phyloP scores from a whole-genome alignment of 2,797 vertebrate species.

The Leptatherina wallacei region DNA sequence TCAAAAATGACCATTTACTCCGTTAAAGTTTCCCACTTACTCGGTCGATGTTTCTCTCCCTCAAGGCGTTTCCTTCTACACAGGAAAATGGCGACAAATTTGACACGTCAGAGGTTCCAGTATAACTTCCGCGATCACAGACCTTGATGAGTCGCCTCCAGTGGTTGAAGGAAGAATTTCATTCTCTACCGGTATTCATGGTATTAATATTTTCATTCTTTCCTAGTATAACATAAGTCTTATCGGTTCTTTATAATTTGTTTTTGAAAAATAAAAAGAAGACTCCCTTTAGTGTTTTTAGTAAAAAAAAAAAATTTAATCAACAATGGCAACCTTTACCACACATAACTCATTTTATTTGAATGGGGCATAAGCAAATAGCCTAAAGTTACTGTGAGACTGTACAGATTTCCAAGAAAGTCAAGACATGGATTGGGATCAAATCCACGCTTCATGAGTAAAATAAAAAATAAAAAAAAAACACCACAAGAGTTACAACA shows the following conservation, averaged over 20 bases:
- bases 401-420: neutral
- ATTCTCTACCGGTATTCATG: neutral
- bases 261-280: neutral
- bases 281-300: too few relatives aligned
- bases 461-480: too few relatives aligned
- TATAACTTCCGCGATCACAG: slow-evolving; percentile 54
- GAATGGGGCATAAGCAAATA: too few relatives aligned
- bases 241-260: neutral
- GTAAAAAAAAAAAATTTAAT: neutral
- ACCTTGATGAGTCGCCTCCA: slow-evolving; percentile 31
- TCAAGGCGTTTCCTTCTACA: slow-evolving; percentile 80
- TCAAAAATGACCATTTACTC: neutral
- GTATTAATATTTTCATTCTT: neutral
- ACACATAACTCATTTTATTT: neutral
- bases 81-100: slow-evolving; percentile 71
- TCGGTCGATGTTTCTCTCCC: slow-evolving; percentile 47
- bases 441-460: too few relatives aligned
- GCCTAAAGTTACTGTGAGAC: too few relatives aligned
- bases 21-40: slow-evolving; percentile 30
- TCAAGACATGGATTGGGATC: neutral
- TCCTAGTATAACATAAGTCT: too few relatives aligned
- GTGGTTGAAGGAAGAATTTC: slow-evolving; percentile 41
- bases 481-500: too few relatives aligned
- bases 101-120: slow-evolving; percentile 76
- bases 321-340: neutral